Evolutionary conservation across 2,888 invertebrate species (phyloP), one percentile per base, ranked within the genome.

Genomic region (Congeria kusceri): DNA sequence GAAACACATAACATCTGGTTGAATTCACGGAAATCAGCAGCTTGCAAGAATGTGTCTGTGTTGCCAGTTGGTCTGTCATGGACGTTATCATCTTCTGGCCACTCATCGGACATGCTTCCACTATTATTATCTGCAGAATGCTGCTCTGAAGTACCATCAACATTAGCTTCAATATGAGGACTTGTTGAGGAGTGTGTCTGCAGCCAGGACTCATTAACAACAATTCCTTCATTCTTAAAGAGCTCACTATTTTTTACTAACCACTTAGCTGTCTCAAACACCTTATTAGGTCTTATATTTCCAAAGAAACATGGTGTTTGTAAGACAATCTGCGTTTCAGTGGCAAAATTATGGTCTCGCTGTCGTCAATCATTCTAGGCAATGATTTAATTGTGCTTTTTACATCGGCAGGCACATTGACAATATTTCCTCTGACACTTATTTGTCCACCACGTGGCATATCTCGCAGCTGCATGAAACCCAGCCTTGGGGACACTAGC

Each of bases 321-420:
- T 69, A 69, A 28, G 61, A 27, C 28, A 69, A 47, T 46, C 47
- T 59, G 25, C 79, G 57, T 39, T 83, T 83, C 32, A 82, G 70
- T 56, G 77, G 76, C 25, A 83, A 11, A 23, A 61, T 63, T 23
- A 80, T 77, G 39, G 76, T 80, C 25, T 74, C 68, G 66, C 25
- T 56, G n/a, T 79, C 73, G 59, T 59, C 28, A n/a, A 58, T n/a
- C 28, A 58, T 58, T 27, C 58, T 58, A 13, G 58, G 58, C 28
- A 58, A 61, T 25, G 64, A 49, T 63, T 58, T 72, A 28, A 73
- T 56, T 32, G 77, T 77, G 15, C 25, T 28, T 15, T 53, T 59
- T 3, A 76, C 67, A 79, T 82, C 69, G 28, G 78, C 74, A 32
- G 77, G 77, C 28, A 81, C 78, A 79, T 83, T 83, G 13, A 83